phyloP scores from a whole-genome alignment of 1,140 invertebrate genomes.

The Melitaea cinxia region DNA sequence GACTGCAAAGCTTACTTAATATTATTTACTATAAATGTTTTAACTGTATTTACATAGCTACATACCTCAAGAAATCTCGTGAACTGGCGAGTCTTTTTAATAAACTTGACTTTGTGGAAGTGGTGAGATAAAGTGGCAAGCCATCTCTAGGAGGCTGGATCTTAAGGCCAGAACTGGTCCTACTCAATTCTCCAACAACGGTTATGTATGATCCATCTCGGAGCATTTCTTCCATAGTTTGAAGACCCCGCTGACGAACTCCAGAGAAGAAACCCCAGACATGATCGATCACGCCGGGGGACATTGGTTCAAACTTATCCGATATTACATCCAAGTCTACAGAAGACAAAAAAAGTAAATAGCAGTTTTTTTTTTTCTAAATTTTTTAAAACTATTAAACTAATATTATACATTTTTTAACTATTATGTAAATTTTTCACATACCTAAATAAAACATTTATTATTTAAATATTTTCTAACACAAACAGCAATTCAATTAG shows the following conservation, averaged over 20 bases:
- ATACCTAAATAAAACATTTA: too few species aligned
- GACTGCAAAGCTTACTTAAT: too few species aligned
- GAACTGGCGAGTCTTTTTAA: slow-evolving; percentile 86
- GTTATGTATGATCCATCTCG: slow-evolving; percentile 88
- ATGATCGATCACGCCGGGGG: slow-evolving; percentile 87
- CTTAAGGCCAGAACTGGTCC: slow-evolving; percentile 82
- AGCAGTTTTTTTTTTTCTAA: slow-evolving; percentile 6
- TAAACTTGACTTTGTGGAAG: slow-evolving; percentile 85
- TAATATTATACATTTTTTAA: too few species aligned
- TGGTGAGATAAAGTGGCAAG: slow-evolving; percentile 88
- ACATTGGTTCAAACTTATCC: slow-evolving; percentile 88
- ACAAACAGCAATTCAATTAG: too few species aligned
- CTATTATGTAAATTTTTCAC: too few species aligned
- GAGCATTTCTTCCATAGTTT: slow-evolving; percentile 90
- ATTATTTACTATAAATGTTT: background rate
- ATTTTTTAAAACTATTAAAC: too few species aligned
- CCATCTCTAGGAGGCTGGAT: slow-evolving; percentile 86
- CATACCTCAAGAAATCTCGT: slow-evolving; percentile 83
- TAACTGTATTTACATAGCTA: too few species aligned
- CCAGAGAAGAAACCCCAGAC: slow-evolving; percentile 91
- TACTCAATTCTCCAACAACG: slow-evolving; percentile 87
- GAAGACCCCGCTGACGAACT: slow-evolving; percentile 87
- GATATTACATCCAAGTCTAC: slow-evolving; percentile 89
- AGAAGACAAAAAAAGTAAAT: background rate
- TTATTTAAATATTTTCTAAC: too few species aligned